Evolutionary conservation across 1,140 invertebrate genomes (phyloP).

Genomic region (Brachionus rubens): DNA sequence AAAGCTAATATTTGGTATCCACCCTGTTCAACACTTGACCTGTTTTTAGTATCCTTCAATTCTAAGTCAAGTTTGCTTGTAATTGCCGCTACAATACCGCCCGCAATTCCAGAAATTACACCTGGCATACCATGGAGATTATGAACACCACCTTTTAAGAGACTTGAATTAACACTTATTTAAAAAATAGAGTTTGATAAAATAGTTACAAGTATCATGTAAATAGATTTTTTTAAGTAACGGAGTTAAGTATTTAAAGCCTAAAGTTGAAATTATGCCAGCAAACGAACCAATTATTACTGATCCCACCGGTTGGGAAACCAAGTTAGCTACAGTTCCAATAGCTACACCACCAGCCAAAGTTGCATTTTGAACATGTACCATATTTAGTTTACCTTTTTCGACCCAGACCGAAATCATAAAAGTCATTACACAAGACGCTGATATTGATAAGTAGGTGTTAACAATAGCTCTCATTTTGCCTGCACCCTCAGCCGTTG

Average conservation of each 20-base stretch:
- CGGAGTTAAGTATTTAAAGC: constrained; percentile 80
- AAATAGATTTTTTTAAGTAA: constrained; percentile 46
- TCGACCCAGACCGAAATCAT: constrained; percentile 75
- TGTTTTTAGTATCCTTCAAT: too few relatives aligned
- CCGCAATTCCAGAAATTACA: constrained; percentile 74
- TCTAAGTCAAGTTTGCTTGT: constrained; percentile 48
- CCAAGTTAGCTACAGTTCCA: constrained; percentile 70
- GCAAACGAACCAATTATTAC: constrained; percentile 75
- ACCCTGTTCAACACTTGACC: constrained; percentile 70
- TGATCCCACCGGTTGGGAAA: constrained; percentile 80
- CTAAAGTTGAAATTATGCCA: constrained; percentile 76
- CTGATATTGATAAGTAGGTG: constrained; percentile 79
- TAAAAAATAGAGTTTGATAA: too few relatives aligned
- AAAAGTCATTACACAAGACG: constrained; percentile 78
- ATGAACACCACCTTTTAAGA: constrained; percentile 71
- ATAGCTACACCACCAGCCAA: constrained; percentile 66
- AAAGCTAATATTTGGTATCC: constrained; percentile 74
- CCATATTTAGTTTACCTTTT: constrained; percentile 49
- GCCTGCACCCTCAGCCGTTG: constrained; percentile 67
- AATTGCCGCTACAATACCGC: constrained; percentile 71
- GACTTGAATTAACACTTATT: too few relatives aligned
- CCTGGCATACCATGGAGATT: constrained; percentile 94
- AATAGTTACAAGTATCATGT: constrained; percentile 28
- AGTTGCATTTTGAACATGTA: constrained; percentile 64
- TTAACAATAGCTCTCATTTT: constrained; percentile 83